phyloP scores from a whole-genome alignment of 2,888 invertebrate genomes.

The Ennomos fuscantarius region DNA sequence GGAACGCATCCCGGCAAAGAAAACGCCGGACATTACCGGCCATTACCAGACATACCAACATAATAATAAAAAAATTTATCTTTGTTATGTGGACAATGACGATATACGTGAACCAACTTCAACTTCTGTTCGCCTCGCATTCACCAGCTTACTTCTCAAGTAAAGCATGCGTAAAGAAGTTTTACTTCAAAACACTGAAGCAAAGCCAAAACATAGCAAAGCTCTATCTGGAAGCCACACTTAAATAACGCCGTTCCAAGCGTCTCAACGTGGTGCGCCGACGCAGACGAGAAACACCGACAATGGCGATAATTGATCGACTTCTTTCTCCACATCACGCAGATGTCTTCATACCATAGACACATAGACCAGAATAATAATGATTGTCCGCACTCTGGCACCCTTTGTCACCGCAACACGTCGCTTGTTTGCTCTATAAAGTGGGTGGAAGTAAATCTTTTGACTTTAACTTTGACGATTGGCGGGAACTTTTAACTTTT shows the following conservation, averaged over 20 bases:
- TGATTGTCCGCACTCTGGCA: constrained; percentile 22
- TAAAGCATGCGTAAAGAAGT: too few relatives aligned
- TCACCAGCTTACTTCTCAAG: too few relatives aligned
- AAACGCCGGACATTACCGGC: too few relatives aligned
- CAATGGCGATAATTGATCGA: constrained; percentile 81
- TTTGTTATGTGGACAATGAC: too few relatives aligned
- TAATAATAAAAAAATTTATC: too few relatives aligned
- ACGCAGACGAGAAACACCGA: constrained; percentile 49
- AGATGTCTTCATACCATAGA: constrained; percentile 63
- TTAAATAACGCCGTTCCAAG: constrained; percentile 23
- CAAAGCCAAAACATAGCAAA: neutral
- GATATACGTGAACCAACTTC: too few relatives aligned
- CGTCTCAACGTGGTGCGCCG: constrained; percentile 60
- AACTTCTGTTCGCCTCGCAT: too few relatives aligned
- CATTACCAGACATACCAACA: too few relatives aligned
- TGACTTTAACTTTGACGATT: constrained; percentile 50
- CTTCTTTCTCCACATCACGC: constrained; percentile 56
- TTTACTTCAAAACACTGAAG: too few relatives aligned
- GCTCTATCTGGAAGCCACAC: neutral
- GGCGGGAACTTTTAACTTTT: constrained; percentile 1
- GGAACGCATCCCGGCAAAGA: too few relatives aligned
- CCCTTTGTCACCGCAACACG: constrained; percentile 66
- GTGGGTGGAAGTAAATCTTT: constrained; percentile 65
- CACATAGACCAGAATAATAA: neutral
- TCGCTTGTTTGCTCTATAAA: constrained; percentile 66